Conservation (phyloP, 2,888 invertebrate genomes). For the Cantharis lateralis region DNA sequence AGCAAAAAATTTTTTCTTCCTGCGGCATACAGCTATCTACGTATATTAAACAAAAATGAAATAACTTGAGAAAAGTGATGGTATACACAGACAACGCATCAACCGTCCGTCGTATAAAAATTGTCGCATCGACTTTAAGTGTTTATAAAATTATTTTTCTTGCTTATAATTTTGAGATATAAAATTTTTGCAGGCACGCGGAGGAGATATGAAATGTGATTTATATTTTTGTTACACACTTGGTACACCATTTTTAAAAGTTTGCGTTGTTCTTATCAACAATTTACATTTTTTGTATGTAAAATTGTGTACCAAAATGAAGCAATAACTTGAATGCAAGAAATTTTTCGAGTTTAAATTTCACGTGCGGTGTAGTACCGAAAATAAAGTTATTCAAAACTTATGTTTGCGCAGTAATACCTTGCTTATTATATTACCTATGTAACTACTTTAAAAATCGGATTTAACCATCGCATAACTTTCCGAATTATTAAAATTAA, state of each 20-base stretch:
- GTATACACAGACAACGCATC: no score
- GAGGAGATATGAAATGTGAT: neutral
- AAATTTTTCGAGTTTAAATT: neutral
- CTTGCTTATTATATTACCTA: no score
- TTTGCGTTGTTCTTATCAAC: neutral
- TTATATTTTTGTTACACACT: neutral
- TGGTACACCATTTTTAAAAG: neutral
- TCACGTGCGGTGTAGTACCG: neutral
- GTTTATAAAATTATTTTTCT: neutral
- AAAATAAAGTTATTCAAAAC: no score
- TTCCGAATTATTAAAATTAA: no score
- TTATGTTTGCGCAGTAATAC: no score
- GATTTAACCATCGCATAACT: no score
- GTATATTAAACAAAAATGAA: neutral
- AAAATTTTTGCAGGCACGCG: neutral
- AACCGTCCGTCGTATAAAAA: neutral
- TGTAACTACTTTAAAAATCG: no score
- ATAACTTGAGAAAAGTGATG: neutral
- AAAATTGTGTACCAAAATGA: neutral
- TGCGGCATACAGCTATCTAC: neutral
- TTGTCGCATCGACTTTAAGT: neutral
- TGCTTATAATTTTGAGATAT: neutral
- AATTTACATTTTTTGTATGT: neutral
- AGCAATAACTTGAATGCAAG: neutral
- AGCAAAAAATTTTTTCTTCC: neutral